Conservation (phyloP, 1,140 invertebrate species). For the Drosophila grimshawi region DNA sequence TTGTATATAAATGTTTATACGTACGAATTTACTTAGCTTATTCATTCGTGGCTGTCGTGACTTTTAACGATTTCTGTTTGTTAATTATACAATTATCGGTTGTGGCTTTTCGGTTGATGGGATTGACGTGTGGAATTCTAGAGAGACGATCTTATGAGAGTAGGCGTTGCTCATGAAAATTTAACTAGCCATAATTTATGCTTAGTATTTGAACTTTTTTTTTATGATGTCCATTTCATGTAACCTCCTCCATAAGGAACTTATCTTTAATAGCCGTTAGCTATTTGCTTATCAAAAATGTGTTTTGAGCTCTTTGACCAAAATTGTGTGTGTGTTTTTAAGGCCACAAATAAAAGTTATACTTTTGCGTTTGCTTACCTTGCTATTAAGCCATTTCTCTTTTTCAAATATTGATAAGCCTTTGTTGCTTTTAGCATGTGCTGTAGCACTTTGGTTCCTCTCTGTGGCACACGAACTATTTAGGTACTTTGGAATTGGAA, state of each 20-base stretch:
- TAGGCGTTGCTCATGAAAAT: too few relatives aligned
- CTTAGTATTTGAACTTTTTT: too few relatives aligned
- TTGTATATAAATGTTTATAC: too few relatives aligned
- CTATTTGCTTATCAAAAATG: background rate
- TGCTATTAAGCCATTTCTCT: background rate
- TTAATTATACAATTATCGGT: too few relatives aligned
- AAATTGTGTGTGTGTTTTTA: background rate
- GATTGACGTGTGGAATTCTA: too few relatives aligned
- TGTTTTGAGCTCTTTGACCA: background rate
- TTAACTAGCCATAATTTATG: background rate
- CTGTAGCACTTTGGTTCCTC: background rate
- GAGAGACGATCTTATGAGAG: too few relatives aligned
- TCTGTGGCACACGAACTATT: conserved; percentile 9
- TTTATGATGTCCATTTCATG: too few relatives aligned
- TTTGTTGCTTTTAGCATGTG: conserved; percentile 3
- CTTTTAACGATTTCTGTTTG: background rate
- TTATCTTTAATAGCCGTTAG: background rate
- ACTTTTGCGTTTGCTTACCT: background rate
- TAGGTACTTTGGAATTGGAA: conserved; percentile 25
- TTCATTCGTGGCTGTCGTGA: background rate
- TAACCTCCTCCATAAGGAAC: background rate
- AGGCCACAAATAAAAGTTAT: background rate
- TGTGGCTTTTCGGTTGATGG: too few relatives aligned
- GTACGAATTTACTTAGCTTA: too few relatives aligned
- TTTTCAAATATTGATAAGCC: background rate